Conservation (phyloP, 64 coral and sea anemone genomes). For the Actinia tenebrosa region DNA sequence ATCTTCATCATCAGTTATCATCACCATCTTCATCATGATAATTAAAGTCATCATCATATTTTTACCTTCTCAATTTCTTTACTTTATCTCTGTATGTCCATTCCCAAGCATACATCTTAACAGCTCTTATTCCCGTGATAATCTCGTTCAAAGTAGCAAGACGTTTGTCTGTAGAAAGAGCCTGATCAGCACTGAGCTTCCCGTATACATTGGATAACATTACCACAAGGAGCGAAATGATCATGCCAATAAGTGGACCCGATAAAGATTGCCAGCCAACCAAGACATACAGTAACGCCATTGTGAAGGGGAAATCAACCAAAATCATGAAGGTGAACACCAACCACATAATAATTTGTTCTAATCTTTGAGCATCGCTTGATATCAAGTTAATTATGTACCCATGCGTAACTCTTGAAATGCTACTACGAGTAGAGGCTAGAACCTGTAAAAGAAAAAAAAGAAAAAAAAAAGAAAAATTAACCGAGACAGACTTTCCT, state of each 20-base stretch:
- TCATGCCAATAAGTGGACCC: background rate
- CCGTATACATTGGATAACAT: background rate
- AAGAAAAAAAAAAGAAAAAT: no score
- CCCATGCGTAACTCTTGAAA: background rate
- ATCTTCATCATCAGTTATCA: no score
- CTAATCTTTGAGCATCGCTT: background rate
- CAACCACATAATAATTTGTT: no score
- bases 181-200: background rate
- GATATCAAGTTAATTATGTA: background rate
- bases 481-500: no score
- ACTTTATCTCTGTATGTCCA: background rate
- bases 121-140: constrained; percentile 23
- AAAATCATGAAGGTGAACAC: background rate
- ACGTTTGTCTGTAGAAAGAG: background rate
- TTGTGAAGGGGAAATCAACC: no score
- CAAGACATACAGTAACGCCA: background rate
- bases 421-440: no score
- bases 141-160: background rate
- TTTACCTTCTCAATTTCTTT: background rate
- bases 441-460: no score
- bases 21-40: no score
- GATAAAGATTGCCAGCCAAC: background rate
- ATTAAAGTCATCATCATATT: no score
- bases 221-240: background rate
- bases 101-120: constrained; percentile 4